phyloP scores from a whole-genome alignment of 2,113 vertebrate genomes.

The Callopanchax toddi region DNA sequence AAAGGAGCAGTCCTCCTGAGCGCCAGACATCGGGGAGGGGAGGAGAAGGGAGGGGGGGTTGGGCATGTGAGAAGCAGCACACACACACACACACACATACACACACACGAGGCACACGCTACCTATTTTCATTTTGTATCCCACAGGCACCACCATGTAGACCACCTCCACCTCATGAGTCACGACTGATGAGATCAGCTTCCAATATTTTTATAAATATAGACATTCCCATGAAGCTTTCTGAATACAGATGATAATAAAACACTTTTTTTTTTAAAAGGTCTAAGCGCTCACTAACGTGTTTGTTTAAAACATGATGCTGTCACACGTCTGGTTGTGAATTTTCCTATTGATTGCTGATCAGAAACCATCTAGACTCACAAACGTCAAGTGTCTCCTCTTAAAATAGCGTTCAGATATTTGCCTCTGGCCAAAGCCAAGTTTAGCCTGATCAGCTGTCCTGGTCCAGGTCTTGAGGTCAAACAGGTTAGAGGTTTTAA shows the following conservation, averaged over 20 bases:
- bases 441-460: slow-evolving; percentile 42
- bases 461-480: slow-evolving; percentile 18
- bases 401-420: slow-evolving; percentile 19
- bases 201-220: slow-evolving; percentile 41
- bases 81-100: background rate
- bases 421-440: slow-evolving; percentile 17
- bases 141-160: slow-evolving; percentile 38
- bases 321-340: background rate
- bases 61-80: slow-evolving; percentile 45
- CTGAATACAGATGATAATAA: background rate
- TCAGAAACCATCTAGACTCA: too few relatives aligned
- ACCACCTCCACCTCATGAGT: slow-evolving; percentile 42
- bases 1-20: slow-evolving; percentile 67
- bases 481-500: slow-evolving; percentile 40
- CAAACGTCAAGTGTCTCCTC: slow-evolving; percentile 10
- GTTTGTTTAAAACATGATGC: background rate
- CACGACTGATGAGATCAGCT: slow-evolving; percentile 20
- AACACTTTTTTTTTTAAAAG: background rate
- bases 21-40: slow-evolving; percentile 63
- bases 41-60: slow-evolving; percentile 54
- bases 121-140: slow-evolving; percentile 56
- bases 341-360: background rate
- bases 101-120: slow-evolving; percentile 11
- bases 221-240: slow-evolving; percentile 19
- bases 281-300: background rate